Conservation (phyloP, 2,113 vertebrate genomes). For the Syngnathus typhle region DNA sequence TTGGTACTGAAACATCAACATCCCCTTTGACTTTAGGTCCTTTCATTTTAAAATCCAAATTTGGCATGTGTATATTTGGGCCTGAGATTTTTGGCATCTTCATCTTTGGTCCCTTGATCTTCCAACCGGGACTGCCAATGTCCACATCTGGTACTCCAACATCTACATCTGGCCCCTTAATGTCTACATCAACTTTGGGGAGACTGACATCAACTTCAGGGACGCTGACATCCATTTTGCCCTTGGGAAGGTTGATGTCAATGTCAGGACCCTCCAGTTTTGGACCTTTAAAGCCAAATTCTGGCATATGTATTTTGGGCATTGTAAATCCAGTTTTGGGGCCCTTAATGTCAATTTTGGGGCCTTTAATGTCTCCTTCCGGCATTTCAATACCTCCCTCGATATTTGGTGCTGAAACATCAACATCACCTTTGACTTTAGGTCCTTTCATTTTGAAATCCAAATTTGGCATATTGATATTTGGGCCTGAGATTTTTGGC, state of each 20-base stretch:
- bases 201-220: constrained; percentile 3
- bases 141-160: constrained; percentile 4
- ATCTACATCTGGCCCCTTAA: neutral
- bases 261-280: neutral
- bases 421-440: constrained; percentile 9
- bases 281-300: neutral
- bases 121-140: neutral
- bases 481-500: too few species aligned
- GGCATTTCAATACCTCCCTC: constrained; percentile 2
- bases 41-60: neutral
- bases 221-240: neutral
- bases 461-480: constrained; percentile 10
- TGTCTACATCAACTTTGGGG: neutral
- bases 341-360: constrained; percentile 13
- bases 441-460: constrained; percentile 23
- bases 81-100: constrained; percentile 48
- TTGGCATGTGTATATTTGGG: neutral
- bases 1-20: neutral
- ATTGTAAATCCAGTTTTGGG: constrained; percentile 4
- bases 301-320: constrained; percentile 10
- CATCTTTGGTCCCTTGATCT: constrained; percentile 41
- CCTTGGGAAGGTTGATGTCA: neutral
- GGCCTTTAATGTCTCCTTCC: neutral
- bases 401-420: constrained; percentile 15
- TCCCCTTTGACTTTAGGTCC: neutral